Evolutionary conservation across 1,140 invertebrate genomes (phyloP), one percentile per base, ranked within the genome.

Genomic region (Phortica variegata): DNA sequence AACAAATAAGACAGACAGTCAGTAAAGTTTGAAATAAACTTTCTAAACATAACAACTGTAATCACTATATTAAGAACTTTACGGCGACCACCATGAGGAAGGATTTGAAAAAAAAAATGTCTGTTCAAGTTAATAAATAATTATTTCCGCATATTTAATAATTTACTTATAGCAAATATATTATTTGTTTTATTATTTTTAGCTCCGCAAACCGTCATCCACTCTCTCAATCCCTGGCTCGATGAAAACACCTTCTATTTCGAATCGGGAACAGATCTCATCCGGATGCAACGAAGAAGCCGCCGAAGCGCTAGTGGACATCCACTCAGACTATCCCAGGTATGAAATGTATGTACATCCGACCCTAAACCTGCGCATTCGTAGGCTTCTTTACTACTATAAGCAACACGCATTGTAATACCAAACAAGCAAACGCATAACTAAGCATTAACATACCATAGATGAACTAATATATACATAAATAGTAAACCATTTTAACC

Each of bases 151-250:
- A 29, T 29, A 6, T 29, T 29, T 29, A 34, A n/a, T 15, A 15
- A 34, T 9, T 31, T 31, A 18, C 18, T 47, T 40, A 17, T 26
- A 36, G 12, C 13, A 18, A 2, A 12, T 16, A 36, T 45, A 8
- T 17, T 20, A 12, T 34, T 21, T 45, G 7, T 15, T 43, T 49
- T 60, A 52, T 51, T 52, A 78, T 56, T 87, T 87, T 46, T 85
- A 94, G 91, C 85, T 97, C 77, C 91, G 94, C 81, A 96, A 96
- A 84, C 93, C 93, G 79, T 88, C 90, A 77, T 95, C 94, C 78
- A 95, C 93, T 77, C 87, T 95, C 72, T 95, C 93, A 80, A 93
- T 93, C 78, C 91, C 93, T 71, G 91, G 90, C 77, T 90, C 89
- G 77, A 90, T 93, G 87, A 91, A 90, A 82, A 90, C 85, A 82